Evolutionary conservation across 2,888 invertebrate genomes (phyloP).

Genomic region (Mechanitis mazaeus): DNA sequence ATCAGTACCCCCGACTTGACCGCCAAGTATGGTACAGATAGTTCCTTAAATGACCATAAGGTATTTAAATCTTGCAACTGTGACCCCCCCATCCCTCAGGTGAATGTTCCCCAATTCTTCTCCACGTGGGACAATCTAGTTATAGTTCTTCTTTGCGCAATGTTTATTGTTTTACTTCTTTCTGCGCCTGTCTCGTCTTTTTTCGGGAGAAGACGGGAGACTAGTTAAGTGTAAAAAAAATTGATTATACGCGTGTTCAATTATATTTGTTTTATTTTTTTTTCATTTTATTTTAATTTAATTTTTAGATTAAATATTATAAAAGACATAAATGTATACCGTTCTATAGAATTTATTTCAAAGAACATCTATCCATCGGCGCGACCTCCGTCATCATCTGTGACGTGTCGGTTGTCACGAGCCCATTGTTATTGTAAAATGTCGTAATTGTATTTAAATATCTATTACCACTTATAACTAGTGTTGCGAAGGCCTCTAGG

Average conservation of each 20-base stretch:
- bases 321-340: too few relatives aligned
- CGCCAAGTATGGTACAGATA: not conserved
- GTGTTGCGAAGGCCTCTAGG: too few relatives aligned
- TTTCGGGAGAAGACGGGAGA: constrained; percentile 30
- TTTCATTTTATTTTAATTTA: constrained; percentile 27
- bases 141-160: constrained; percentile 36
- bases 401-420: not conserved
- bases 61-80: constrained; percentile 12
- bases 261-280: constrained; percentile 25
- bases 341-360: not conserved
- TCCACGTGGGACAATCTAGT: constrained; percentile 38
- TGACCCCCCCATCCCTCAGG: not conserved
- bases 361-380: too few relatives aligned
- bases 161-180: constrained; percentile 39
- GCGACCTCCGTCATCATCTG: too few relatives aligned
- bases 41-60: not conserved
- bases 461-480: too few relatives aligned
- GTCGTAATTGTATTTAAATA: not conserved
- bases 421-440: not conserved
- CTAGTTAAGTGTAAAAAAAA: constrained; percentile 41
- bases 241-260: constrained; percentile 16
- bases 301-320: constrained; percentile 2
- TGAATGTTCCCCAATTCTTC: constrained; percentile 9
- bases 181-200: constrained; percentile 38
- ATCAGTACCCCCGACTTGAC: constrained; percentile 19